Percentiles rank a stretch among this genome's conserved stretches.
Evolutionary conservation across 2,797 vertebrate species (phyloP).

Genomic region (Bradypodion ventrale): DNA sequence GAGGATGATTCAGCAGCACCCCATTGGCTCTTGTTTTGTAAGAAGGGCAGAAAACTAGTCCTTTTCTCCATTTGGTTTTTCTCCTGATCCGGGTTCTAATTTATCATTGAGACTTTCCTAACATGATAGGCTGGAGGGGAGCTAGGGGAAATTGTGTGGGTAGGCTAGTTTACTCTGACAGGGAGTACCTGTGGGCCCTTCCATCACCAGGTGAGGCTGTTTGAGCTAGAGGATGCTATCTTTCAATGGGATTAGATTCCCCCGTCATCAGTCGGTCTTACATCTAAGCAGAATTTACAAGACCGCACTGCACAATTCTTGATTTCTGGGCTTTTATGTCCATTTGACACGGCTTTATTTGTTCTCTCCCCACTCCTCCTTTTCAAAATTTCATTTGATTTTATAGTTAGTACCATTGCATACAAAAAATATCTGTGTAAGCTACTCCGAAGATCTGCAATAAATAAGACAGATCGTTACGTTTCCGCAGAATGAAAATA

Average conservation of each 20-base stretch:
- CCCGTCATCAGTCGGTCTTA: not conserved
- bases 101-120: too few relatives aligned
- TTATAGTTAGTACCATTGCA: not conserved
- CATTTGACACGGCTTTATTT: not conserved
- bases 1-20: too few relatives aligned
- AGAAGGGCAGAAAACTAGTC: too few relatives aligned
- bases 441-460: not conserved
- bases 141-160: too few relatives aligned
- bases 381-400: not conserved
- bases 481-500: not conserved
- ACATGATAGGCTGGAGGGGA: too few relatives aligned
- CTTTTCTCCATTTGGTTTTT: too few relatives aligned
- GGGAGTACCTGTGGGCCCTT: too few relatives aligned
- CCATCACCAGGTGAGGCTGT: too few relatives aligned
- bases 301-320: not conserved
- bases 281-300: not conserved
- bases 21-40: too few relatives aligned
- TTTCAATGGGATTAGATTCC: not conserved
- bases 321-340: not conserved
- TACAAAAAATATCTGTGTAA: not conserved
- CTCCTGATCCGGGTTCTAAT: too few relatives aligned
- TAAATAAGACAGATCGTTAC: not conserved
- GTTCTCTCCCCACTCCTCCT: too few relatives aligned
- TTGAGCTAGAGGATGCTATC: not conserved
- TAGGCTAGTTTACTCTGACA: too few relatives aligned